Conservation (phyloP, 2,797 vertebrate species). For the Lithobates sylvaticus region DNA sequence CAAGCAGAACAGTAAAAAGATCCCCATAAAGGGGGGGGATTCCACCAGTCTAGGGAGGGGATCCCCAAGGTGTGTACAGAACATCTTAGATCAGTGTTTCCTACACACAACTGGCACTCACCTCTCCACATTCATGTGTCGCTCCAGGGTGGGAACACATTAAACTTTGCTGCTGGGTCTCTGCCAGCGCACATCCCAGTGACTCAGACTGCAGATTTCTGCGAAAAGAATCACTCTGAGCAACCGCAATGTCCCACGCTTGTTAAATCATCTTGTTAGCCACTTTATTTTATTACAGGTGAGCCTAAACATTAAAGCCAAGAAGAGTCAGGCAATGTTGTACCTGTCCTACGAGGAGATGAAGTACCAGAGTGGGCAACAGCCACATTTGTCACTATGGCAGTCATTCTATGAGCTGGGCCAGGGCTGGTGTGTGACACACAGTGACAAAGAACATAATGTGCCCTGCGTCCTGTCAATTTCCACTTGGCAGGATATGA, state of each 20-base stretch:
- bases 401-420: no score
- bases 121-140: constrained; percentile 54
- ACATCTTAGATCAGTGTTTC: constrained; percentile 47
- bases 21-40: not conserved
- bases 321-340: not conserved
- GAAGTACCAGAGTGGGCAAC: not conserved
- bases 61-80: constrained; percentile 47
- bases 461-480: constrained; percentile 11
- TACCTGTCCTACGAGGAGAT: not conserved
- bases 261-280: not conserved
- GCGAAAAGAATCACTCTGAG: constrained; percentile 15
- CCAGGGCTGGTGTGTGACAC: not conserved
- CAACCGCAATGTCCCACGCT: constrained; percentile 16
- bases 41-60: constrained; percentile 12
- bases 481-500: constrained; percentile 38
- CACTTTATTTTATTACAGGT: constrained; percentile 6
- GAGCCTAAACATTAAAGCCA: not conserved
- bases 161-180: constrained; percentile 45
- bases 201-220: constrained; percentile 49
- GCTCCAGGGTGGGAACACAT: constrained; percentile 61
- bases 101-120: constrained; percentile 56
- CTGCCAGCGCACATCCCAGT: constrained; percentile 47
- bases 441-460: not conserved
- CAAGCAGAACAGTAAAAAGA: not conserved
- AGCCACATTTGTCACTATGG: not conserved